These are phyloP conservation scores for Hypercompe scribonia DNA, from an alignment of 2,888 invertebrate species.

Conservation along the genomic window DNA sequence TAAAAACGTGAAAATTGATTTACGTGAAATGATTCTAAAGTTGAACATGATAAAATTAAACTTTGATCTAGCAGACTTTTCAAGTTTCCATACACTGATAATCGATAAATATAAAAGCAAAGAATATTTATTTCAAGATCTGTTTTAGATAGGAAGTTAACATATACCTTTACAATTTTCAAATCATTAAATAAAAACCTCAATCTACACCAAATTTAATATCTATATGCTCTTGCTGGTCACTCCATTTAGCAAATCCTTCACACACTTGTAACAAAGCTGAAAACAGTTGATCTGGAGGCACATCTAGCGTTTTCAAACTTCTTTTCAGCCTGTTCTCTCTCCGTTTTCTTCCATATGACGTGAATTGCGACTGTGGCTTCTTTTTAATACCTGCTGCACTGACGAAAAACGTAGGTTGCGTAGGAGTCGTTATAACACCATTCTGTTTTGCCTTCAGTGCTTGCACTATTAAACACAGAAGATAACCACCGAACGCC, in stretches of 20 bases:
- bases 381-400: constrained; percentile 78
- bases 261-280: constrained; percentile 85
- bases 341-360: constrained; percentile 72
- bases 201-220: background rate
- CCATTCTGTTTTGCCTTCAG: constrained; percentile 88
- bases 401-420: constrained; percentile 73
- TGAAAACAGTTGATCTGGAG: constrained; percentile 82
- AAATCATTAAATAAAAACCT: background rate
- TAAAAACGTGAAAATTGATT: background rate
- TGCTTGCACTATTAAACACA: constrained; percentile 92
- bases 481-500: constrained; percentile 93
- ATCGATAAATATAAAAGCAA: background rate
- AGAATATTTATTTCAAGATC: background rate
- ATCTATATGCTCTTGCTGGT: constrained; percentile 35
- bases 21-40: background rate
- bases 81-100: background rate
- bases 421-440: constrained; percentile 59
- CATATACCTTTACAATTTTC: background rate
- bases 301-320: constrained; percentile 63
- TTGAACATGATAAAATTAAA: background rate
- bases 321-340: constrained; percentile 57
- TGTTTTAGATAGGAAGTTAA: background rate
- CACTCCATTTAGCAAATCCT: constrained; percentile 85
- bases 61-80: background rate
- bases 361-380: constrained; percentile 73